Evolutionary conservation across 2,888 invertebrate genomes (phyloP).

Genomic region (Cerastoderma edule): DNA sequence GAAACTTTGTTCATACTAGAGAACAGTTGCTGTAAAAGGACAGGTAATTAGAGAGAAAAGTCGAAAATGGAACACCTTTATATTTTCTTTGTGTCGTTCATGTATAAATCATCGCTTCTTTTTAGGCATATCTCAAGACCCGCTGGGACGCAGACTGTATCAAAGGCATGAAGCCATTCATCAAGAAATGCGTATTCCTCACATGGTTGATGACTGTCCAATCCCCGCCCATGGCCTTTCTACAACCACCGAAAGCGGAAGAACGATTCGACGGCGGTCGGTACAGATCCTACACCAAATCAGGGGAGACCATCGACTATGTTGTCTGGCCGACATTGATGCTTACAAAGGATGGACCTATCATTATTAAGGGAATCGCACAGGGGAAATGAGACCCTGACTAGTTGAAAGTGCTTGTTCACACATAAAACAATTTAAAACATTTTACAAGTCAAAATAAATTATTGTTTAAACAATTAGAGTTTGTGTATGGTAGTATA

Average conservation of each 20-base stretch:
- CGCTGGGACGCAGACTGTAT: slow-evolving; percentile 7
- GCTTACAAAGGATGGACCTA: slow-evolving; percentile 38
- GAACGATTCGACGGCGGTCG: slow-evolving; percentile 32
- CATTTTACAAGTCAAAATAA: too few species aligned
- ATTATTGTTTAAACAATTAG: too few species aligned
- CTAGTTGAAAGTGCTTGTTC: too few species aligned
- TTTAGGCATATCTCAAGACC: slow-evolving; percentile 8
- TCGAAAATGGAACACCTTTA: too few species aligned
- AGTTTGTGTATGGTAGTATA: too few species aligned
- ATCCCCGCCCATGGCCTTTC: slow-evolving; percentile 15
- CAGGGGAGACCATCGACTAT: slow-evolving; percentile 45
- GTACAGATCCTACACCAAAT: slow-evolving; percentile 40
- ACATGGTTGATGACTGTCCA: slow-evolving; percentile 17
- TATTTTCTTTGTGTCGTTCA: not conserved
- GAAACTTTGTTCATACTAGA: too few species aligned
- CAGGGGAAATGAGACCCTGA: slow-evolving; percentile 34
- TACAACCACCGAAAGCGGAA: not conserved
- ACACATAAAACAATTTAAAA: too few species aligned
- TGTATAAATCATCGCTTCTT: not conserved
- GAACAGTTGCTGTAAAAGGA: too few species aligned
- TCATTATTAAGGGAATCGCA: slow-evolving; percentile 52
- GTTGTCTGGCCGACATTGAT: slow-evolving; percentile 55
- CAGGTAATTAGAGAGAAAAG: too few species aligned
- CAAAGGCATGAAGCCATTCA: not conserved
- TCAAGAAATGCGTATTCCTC: slow-evolving; percentile 8